Percentiles rank a stretch among this genome's conserved stretches.
These are phyloP conservation scores for Bombus huntii DNA, from an alignment of 1,140 invertebrate species.

Conservation along the genomic window DNA sequence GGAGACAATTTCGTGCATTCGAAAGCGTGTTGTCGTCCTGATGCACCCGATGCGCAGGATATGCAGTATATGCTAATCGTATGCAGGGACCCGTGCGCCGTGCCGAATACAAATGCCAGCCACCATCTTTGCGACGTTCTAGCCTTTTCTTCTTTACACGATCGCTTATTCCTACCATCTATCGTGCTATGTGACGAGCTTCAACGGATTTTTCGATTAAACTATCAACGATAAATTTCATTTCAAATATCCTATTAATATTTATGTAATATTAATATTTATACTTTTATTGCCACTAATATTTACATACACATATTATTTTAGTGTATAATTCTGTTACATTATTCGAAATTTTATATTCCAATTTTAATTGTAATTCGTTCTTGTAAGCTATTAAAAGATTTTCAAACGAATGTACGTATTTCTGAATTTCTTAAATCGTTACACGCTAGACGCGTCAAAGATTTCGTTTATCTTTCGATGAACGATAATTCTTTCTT, in stretches of 20 bases:
- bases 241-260: background rate
- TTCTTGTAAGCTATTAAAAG: too few relatives aligned
- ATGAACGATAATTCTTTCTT: too few relatives aligned
- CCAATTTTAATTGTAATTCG: too few relatives aligned
- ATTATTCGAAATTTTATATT: too few relatives aligned
- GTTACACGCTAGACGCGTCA: too few relatives aligned
- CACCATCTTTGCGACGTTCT: slow-evolving; percentile 40
- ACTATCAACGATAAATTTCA: background rate
- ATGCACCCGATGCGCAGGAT: slow-evolving; percentile 60
- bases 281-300: too few relatives aligned
- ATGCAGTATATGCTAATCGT: slow-evolving; percentile 63
- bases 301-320: too few relatives aligned
- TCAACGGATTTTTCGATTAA: background rate
- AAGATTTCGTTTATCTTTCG: too few relatives aligned
- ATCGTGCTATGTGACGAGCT: background rate
- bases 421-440: too few relatives aligned
- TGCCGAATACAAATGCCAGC: slow-evolving; percentile 57
- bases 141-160: background rate
- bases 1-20: slow-evolving; percentile 51
- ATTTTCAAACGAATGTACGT: too few relatives aligned
- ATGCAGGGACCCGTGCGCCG: slow-evolving; percentile 40
- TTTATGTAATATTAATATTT: too few relatives aligned
- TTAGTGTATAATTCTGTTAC: too few relatives aligned
- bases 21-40: slow-evolving; percentile 43
- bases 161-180: background rate